Conservation (phyloP, 2,888 invertebrate genomes). For the Entomobrya multifasciata region DNA sequence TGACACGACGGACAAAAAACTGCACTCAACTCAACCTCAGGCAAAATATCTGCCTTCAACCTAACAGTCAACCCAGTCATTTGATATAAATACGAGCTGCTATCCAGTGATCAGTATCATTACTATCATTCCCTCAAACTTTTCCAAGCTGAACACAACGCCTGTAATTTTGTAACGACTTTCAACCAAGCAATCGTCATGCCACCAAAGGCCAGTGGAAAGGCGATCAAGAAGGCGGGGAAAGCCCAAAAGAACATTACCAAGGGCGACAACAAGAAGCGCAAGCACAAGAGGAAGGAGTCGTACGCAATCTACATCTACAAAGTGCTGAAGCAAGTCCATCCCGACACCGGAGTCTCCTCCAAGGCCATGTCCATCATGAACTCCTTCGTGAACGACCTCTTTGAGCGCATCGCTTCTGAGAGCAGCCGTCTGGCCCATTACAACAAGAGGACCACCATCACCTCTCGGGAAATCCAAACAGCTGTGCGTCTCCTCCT, state of each 20-base stretch:
- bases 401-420: conserved; percentile 82
- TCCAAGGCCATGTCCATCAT: conserved; percentile 81
- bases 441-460: conserved; percentile 82
- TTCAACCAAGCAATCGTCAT: too few species aligned
- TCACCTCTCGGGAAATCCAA: conserved; percentile 83
- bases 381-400: conserved; percentile 83
- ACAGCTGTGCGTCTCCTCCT: conserved; percentile 78
- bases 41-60: too few species aligned
- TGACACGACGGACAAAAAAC: too few species aligned
- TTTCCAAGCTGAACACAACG: too few species aligned
- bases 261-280: conserved; percentile 84
- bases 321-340: conserved; percentile 81
- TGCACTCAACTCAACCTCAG: too few species aligned
- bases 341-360: conserved; percentile 82
- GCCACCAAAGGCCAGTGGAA: conserved; percentile 72
- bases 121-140: too few species aligned
- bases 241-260: conserved; percentile 77
- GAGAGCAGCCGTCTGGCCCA: conserved; percentile 81
- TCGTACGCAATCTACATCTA: conserved; percentile 83
- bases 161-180: too few species aligned
- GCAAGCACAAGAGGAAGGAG: conserved; percentile 83
- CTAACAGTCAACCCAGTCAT: too few species aligned
- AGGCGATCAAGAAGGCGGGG: conserved; percentile 80
- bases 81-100: too few species aligned
- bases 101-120: too few species aligned